A percentile compares a stretch with the other conserved stretches of the same genome.
Evolutionary conservation across 2,888 invertebrate species (phyloP).

Genomic region (Hipparchia semele): DNA sequence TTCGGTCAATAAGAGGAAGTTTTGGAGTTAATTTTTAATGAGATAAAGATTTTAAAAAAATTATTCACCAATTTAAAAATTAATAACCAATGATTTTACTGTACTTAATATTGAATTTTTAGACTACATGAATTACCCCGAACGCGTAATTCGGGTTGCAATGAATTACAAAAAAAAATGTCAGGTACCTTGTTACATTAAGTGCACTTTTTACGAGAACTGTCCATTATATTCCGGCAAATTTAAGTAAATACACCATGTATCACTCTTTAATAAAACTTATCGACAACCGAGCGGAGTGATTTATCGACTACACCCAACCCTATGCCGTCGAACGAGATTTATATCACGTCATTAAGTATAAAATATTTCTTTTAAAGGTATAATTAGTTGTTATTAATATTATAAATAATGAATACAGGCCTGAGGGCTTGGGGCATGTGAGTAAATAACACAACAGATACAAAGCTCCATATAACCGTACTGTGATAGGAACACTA

Average conservation of each 20-base stretch:
- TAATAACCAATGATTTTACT: neutral
- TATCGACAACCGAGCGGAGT: conserved; percentile 44
- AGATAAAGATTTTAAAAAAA: neutral
- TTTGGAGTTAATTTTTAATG: neutral
- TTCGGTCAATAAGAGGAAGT: no score
- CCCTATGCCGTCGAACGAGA: conserved; percentile 66
- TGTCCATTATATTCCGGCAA: conserved; percentile 10
- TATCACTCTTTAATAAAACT: conserved; percentile 10
- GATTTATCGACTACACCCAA: conserved; percentile 45
- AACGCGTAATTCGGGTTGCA: no score
- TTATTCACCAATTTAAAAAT: no score
- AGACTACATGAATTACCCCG: no score
- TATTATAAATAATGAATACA: conserved; percentile 76
- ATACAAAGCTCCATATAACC: no score
- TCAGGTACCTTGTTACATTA: neutral
- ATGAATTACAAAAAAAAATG: neutral
- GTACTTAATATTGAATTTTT: neutral
- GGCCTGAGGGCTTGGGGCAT: conserved; percentile 37
- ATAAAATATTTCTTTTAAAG: conserved; percentile 82
- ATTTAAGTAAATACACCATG: conserved; percentile 18
- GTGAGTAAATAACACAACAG: no score
- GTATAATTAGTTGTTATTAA: conserved; percentile 82
- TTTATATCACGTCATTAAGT: conserved; percentile 82
- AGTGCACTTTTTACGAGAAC: conserved; percentile 6
- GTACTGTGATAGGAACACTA: no score